Base-by-base conservation (phyloP, 2,113 vertebrate genomes). In the Eulemur macaco region DNA sequence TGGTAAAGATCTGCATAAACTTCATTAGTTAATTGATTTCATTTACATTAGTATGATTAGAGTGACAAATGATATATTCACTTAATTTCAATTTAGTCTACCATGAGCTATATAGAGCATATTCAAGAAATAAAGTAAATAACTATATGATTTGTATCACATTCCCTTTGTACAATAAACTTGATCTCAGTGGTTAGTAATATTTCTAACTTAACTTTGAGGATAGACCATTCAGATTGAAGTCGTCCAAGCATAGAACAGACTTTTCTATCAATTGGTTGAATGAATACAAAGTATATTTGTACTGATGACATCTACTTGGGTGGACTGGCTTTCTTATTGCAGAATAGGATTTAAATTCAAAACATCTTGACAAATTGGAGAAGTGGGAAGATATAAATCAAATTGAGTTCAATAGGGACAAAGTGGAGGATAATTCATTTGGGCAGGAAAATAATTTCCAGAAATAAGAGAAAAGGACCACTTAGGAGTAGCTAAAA, bases 371-470 rank as follows among this genome's bases (percentile, higher is more conserved):
- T 45, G 47, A 96, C 69, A 97, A 91, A 96, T 93, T 93, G 39
- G 27, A 80, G 64, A 92, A 95, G 42, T 95, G 83, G 68, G 25
- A 89, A 94, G 86, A 94, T 84, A 56, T 63, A 91, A 95, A 93
- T 97, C 21, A 63, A 89, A 54, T 56, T 96, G 89, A 97, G 39
- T 85, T 96, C 34, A 96, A 60, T 39, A 87, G 39, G 37, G 29
- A 93, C 34, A 66, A 71, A 95, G 64, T 89, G 76, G 80, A 94
- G 23, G 39, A 37, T 97, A 93, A 97, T 97, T 97, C 63, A 89
- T 80, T 74, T 93, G 11, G 50, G 56, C 86, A 95, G 92, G 68
- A 78, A 97, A 97, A 97, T 91, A 95, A 95, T 95, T 95, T 96
- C 89, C 94, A 97, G 94, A 96, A 96, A 94, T 87, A 89, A 96